Conservation (phyloP, 1,140 invertebrate species). For the Saccostrea glomerata region DNA sequence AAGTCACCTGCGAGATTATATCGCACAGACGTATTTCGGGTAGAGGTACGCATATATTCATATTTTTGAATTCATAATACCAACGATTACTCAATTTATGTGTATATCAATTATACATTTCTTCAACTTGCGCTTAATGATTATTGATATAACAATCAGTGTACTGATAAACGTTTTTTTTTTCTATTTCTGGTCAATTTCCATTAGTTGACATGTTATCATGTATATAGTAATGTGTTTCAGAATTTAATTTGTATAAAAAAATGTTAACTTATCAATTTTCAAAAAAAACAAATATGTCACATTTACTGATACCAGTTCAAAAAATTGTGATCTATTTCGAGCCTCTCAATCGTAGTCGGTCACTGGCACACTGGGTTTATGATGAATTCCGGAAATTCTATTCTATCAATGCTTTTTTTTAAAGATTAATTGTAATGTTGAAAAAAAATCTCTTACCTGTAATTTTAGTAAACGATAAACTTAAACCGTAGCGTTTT, state of each 20-base stretch:
- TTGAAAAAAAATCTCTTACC: neutral
- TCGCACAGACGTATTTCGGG: neutral
- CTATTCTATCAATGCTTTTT: neutral
- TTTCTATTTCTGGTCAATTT: neutral
- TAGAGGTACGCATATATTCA: neutral
- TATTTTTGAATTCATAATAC: too few relatives aligned
- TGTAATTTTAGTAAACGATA: neutral
- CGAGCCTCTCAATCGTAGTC: neutral
- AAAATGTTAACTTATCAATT: neutral
- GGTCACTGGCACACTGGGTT: neutral
- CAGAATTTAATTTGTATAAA: too few relatives aligned
- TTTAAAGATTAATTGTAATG: neutral
- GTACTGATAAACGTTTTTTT: neutral
- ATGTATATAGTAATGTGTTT: neutral
- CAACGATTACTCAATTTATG: too few relatives aligned
- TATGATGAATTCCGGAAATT: neutral
- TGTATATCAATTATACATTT: neutral
- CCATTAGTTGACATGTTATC: too few relatives aligned
- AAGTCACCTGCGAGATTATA: neutral
- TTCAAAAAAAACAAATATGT: neutral
- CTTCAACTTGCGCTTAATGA: neutral
- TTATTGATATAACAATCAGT: neutral
- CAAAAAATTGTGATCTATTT: neutral
- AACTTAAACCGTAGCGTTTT: too few relatives aligned
- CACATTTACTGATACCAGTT: neutral